A percentile compares a stretch with the other conserved stretches of the same genome.
Evolutionary conservation across 2,113 vertebrate genomes (phyloP).

Genomic region (Siniperca chuatsi): DNA sequence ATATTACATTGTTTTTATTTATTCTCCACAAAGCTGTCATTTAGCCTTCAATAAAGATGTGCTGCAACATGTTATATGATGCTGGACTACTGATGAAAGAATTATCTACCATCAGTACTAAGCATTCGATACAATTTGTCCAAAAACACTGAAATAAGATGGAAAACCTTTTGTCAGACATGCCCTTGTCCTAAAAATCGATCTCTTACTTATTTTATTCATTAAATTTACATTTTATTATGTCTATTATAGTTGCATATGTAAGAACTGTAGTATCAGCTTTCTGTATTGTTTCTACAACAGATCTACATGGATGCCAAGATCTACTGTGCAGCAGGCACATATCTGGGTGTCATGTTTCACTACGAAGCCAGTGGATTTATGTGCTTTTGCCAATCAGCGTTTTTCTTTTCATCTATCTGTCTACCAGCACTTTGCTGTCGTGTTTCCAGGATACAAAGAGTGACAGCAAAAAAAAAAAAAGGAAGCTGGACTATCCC

Average conservation of each 20-base stretch:
- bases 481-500: slow-evolving; percentile 31
- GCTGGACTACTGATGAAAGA: not conserved
- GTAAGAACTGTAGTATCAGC: not conserved
- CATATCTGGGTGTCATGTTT: slow-evolving; percentile 34
- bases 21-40: not conserved
- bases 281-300: slow-evolving; percentile 6
- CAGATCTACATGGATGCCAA: not conserved
- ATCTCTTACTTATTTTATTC: not conserved
- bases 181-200: not conserved
- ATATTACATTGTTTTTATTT: not conserved
- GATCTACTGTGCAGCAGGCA: not conserved
- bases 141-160: not conserved
- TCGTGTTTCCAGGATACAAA: slow-evolving; percentile 46
- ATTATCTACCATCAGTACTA: not conserved
- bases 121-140: not conserved
- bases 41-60: not conserved
- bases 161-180: not conserved
- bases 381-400: slow-evolving; percentile 1
- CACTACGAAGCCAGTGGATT: slow-evolving; percentile 26
- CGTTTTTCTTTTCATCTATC: slow-evolving; percentile 25
- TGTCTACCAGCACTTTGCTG: slow-evolving; percentile 17
- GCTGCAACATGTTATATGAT: not conserved
- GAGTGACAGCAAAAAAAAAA: slow-evolving; percentile 17
- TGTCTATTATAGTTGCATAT: not conserved
- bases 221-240: not conserved